phyloP scores from a whole-genome alignment of 2,888 invertebrate species.

The Pocota personata region DNA sequence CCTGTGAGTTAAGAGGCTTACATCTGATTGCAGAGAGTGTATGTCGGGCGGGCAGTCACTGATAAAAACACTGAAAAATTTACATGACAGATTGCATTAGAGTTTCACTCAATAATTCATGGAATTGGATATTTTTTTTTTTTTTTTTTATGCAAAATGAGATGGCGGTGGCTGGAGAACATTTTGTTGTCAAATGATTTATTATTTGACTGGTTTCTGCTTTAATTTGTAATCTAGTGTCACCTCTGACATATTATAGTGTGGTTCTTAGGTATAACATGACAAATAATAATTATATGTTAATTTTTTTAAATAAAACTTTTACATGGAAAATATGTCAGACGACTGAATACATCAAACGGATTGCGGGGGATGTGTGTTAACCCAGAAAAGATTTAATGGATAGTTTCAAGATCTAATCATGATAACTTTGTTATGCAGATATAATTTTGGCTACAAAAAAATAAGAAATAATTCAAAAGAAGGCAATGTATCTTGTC shows the following conservation, averaged over 20 bases:
- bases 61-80: slow-evolving; percentile 59
- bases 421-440: background rate
- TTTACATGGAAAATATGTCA: slow-evolving; percentile 23
- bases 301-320: slow-evolving; percentile 50
- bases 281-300: slow-evolving; percentile 67
- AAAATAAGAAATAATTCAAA: no score
- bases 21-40: slow-evolving; percentile 41
- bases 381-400: background rate
- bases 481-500: no score
- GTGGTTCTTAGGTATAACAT: slow-evolving; percentile 62
- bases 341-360: slow-evolving; percentile 45
- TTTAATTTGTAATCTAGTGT: slow-evolving; percentile 64
- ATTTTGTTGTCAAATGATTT: slow-evolving; percentile 60
- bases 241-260: slow-evolving; percentile 66
- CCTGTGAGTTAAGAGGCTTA: slow-evolving; percentile 61
- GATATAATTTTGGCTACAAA: background rate
- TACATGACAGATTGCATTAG: slow-evolving; percentile 71
- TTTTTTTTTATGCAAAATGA: slow-evolving; percentile 32
- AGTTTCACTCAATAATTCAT: slow-evolving; percentile 62
- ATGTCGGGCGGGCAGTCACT: slow-evolving; percentile 43
- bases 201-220: slow-evolving; percentile 45
- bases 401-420: background rate
- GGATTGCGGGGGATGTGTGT: slow-evolving; percentile 18
- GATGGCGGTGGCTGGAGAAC: background rate
- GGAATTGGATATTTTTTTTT: slow-evolving; percentile 39